phyloP scores from a whole-genome alignment of 2,888 invertebrate genomes.

The Tenthredo amoena region DNA sequence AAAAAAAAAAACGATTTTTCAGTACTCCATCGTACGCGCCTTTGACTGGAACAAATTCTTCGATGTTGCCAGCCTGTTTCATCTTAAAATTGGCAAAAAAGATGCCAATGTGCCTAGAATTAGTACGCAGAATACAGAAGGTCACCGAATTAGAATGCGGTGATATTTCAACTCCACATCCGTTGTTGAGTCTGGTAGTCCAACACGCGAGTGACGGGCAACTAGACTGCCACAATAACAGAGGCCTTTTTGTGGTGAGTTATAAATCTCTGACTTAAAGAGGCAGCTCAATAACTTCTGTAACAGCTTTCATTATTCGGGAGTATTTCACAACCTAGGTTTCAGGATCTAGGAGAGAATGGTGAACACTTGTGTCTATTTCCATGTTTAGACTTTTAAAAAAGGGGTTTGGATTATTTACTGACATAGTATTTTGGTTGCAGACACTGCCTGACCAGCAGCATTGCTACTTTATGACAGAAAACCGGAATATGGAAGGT shows the following conservation, averaged over 20 bases:
- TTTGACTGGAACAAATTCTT: constrained; percentile 91
- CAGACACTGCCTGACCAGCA: constrained; percentile 95
- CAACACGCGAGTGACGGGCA: constrained; percentile 88
- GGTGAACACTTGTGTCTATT: background rate
- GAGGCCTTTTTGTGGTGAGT: constrained; percentile 92
- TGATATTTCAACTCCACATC: constrained; percentile 81
- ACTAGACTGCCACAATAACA: constrained; percentile 85
- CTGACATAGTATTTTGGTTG: constrained; percentile 62
- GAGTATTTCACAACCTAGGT: background rate
- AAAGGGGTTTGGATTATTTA: background rate
- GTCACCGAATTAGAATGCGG: constrained; percentile 82
- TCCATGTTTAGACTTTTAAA: background rate
- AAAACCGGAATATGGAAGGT: constrained; percentile 88
- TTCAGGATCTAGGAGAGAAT: too few species aligned
- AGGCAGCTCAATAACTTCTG: background rate
- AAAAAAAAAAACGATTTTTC: constrained; percentile 65
- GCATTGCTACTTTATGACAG: constrained; percentile 96
- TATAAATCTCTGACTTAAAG: constrained; percentile 21
- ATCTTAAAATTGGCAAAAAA: constrained; percentile 90
- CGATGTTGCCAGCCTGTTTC: constrained; percentile 94
- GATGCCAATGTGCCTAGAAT: constrained; percentile 90
- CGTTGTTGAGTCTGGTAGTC: constrained; percentile 89
- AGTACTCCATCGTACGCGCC: constrained; percentile 90
- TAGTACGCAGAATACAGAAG: constrained; percentile 85
- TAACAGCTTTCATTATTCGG: constrained; percentile 20